Evolutionary conservation across 2,113 vertebrate genomes (phyloP).

Genomic region (Progne subis): DNA sequence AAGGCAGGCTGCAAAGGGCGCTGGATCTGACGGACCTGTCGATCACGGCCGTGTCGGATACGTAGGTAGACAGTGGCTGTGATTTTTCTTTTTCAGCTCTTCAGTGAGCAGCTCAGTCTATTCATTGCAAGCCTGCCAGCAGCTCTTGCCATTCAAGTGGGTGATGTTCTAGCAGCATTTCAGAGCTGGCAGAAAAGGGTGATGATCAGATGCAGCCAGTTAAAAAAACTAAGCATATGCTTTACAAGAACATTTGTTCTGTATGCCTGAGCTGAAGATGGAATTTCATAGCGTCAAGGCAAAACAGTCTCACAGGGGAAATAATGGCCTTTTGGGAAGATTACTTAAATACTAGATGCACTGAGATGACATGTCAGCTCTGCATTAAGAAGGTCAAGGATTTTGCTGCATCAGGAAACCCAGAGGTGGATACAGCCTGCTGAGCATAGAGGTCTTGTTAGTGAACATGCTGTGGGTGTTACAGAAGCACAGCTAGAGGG

Average conservation of each 20-base stretch:
- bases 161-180: background rate
- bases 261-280: background rate
- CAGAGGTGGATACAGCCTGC: background rate
- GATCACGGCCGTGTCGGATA: background rate
- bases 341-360: background rate
- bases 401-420: background rate
- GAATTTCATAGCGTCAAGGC: background rate
- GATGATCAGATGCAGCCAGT: background rate
- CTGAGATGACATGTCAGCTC: background rate
- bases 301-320: background rate
- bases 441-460: background rate
- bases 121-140: background rate
- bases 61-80: background rate
- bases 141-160: background rate
- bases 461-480: background rate
- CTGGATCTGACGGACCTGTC: background rate
- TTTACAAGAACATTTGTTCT: background rate
- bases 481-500: background rate
- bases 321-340: background rate
- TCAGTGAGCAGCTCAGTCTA: background rate
- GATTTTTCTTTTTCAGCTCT: background rate
- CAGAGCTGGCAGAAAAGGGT: background rate
- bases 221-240: background rate
- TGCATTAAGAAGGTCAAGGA: background rate
- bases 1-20: background rate